phyloP scores from a whole-genome alignment of 2,797 vertebrate species.

The Crocidura indochinensis region DNA sequence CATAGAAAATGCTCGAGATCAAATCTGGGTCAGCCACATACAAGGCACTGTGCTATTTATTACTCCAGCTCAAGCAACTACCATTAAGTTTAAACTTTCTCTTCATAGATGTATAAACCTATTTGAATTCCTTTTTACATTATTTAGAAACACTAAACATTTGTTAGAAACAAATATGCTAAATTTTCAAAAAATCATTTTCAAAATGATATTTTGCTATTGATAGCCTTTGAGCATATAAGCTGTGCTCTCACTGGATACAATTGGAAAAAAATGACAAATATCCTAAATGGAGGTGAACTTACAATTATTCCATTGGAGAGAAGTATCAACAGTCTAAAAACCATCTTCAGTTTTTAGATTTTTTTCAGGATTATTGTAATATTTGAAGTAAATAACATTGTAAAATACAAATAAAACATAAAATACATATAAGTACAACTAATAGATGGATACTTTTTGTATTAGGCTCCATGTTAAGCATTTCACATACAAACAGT shows the following conservation, averaged over 20 bases:
- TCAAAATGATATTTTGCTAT: slow-evolving; percentile 15
- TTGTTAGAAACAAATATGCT: slow-evolving; percentile 25
- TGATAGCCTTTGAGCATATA: slow-evolving; percentile 53
- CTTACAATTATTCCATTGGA: not conserved
- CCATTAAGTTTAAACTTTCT: slow-evolving; percentile 21
- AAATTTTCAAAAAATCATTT: slow-evolving; percentile 13
- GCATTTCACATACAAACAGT: slow-evolving; percentile 45
- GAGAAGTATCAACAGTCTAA: slow-evolving; percentile 55
- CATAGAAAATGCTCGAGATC: too few relatives aligned
- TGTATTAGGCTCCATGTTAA: slow-evolving; percentile 1
- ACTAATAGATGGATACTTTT: slow-evolving; percentile 46
- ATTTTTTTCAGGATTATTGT: slow-evolving; percentile 24
- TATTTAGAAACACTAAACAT: slow-evolving; percentile 52
- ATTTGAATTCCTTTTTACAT: slow-evolving; percentile 8
- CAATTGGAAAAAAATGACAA: slow-evolving; percentile 54
- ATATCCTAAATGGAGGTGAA: too few relatives aligned
- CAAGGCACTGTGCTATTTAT: too few relatives aligned
- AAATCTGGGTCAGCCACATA: too few relatives aligned
- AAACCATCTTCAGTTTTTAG: slow-evolving; percentile 32
- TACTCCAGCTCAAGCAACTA: not conserved
- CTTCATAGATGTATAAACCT: not conserved
- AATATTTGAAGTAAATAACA: slow-evolving; percentile 67
- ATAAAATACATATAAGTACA: slow-evolving; percentile 45
- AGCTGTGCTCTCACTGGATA: slow-evolving; percentile 32
- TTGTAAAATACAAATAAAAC: slow-evolving; percentile 61